Evolutionary conservation across 2,797 vertebrate species (phyloP).

Genomic region (Rhodeus uyekii): DNA sequence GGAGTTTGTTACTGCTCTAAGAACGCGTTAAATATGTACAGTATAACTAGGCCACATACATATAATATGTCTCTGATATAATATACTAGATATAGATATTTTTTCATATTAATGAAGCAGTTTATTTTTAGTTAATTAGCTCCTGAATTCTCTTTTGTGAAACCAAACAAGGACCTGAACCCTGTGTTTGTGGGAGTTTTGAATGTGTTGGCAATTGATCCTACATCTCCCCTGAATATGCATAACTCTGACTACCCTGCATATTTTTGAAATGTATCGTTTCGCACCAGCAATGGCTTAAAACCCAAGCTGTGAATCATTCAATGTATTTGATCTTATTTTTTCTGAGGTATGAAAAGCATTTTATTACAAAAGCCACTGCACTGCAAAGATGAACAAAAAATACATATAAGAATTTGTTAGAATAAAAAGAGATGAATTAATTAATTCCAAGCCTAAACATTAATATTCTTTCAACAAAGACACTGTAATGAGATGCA

Average conservation of each 20-base stretch:
- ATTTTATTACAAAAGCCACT: neutral
- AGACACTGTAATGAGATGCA: conserved; percentile 18
- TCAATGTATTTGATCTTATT: neutral
- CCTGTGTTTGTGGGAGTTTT: conserved; percentile 16
- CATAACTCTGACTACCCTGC: neutral
- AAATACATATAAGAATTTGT: neutral
- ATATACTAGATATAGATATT: neutral
- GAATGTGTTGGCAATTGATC: neutral
- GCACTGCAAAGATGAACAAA: neutral
- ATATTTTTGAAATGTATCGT: neutral
- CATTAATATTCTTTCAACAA: neutral
- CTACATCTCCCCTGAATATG: neutral
- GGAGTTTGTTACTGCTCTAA: neutral
- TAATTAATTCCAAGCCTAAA: conserved; percentile 23
- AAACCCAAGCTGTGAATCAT: neutral
- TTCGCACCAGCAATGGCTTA: neutral
- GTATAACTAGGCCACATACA: neutral
- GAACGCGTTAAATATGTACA: neutral
- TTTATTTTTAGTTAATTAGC: neutral
- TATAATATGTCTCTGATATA: neutral
- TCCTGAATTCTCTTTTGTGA: neutral
- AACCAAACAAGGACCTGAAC: neutral
- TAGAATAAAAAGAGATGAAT: conserved; percentile 28
- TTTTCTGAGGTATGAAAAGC: neutral
- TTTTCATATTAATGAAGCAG: neutral